Evolutionary conservation across 2,888 invertebrate genomes (phyloP).

Genomic region (Eristalinus sepulchralis): DNA sequence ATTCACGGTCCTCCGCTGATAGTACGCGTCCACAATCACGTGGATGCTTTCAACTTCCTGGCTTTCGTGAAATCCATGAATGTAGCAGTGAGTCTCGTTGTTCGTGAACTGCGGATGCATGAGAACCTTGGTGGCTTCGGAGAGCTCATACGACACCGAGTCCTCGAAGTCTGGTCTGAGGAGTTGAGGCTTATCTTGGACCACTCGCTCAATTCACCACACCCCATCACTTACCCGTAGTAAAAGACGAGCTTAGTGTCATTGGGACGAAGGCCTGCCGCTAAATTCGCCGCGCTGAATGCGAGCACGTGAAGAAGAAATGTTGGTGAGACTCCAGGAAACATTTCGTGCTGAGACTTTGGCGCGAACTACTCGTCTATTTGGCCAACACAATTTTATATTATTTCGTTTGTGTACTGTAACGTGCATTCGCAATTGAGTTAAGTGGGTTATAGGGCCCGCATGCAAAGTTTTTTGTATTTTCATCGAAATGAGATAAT

Average conservation of each 20-base stretch:
- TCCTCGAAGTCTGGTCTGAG: conserved; percentile 32
- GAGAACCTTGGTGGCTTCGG: conserved; percentile 33
- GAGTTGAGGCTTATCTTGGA: neutral
- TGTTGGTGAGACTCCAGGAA: conserved; percentile 4
- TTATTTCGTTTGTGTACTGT: neutral
- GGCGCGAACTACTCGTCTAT: neutral
- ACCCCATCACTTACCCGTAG: conserved; percentile 25
- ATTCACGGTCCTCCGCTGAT: conserved; percentile 67
- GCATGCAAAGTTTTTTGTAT: conserved; percentile 24
- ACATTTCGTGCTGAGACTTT: conserved; percentile 27
- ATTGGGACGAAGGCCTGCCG: conserved; percentile 6
- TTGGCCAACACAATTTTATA: neutral
- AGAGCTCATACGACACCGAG: conserved; percentile 18
- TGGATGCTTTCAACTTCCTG: conserved; percentile 82
- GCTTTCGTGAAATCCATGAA: conserved; percentile 82
- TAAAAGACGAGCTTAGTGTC: conserved; percentile 44
- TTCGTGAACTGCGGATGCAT: conserved; percentile 29
- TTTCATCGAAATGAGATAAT: conserved; percentile 11
- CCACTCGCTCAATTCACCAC: neutral
- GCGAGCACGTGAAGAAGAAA: neutral
- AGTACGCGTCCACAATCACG: conserved; percentile 73
- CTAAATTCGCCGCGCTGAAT: neutral
- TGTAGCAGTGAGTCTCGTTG: conserved; percentile 81
- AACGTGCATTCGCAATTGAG: conserved; percentile 20
- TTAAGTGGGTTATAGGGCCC: conserved; percentile 44